Conservation (phyloP, 2,113 vertebrate species). For the Pipa parva region DNA sequence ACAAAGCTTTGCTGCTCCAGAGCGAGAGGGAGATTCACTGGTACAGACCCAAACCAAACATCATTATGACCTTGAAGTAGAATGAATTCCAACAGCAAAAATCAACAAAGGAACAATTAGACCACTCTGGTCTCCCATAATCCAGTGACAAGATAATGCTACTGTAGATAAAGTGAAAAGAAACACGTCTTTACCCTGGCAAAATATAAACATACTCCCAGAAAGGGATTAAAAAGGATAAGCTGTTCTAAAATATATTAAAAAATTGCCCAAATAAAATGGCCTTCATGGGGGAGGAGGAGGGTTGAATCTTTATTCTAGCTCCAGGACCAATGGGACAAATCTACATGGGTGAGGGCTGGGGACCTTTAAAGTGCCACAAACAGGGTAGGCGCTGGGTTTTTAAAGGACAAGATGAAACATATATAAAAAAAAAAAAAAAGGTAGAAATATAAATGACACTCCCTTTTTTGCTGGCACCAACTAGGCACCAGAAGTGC, state of each 20-base stretch:
- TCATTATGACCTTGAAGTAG: too few relatives aligned
- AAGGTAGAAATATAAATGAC: neutral
- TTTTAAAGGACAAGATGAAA: neutral
- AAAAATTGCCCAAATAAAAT: conserved; percentile 22
- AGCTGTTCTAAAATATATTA: conserved; percentile 16
- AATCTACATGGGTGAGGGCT: neutral
- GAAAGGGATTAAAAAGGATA: conserved; percentile 26
- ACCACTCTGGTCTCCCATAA: too few relatives aligned
- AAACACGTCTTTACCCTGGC: too few relatives aligned
- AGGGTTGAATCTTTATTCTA: neutral
- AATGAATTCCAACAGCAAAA: too few relatives aligned
- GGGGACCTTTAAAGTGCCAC: conserved; percentile 12
- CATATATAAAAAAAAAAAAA: neutral
- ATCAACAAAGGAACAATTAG: too few relatives aligned
- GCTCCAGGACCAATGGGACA: neutral
- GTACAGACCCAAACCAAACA: too few relatives aligned
- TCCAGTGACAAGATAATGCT: too few relatives aligned
- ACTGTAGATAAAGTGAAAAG: too few relatives aligned
- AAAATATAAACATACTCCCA: conserved; percentile 33
- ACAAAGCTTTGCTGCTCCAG: too few relatives aligned
- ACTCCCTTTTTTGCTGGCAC: neutral
- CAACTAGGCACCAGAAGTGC: neutral
- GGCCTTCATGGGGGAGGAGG: neutral
- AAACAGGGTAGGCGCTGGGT: neutral
- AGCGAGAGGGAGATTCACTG: too few relatives aligned